Evolutionary conservation across 2,113 vertebrate species (phyloP).

Genomic region (Sebastes schlegelii): DNA sequence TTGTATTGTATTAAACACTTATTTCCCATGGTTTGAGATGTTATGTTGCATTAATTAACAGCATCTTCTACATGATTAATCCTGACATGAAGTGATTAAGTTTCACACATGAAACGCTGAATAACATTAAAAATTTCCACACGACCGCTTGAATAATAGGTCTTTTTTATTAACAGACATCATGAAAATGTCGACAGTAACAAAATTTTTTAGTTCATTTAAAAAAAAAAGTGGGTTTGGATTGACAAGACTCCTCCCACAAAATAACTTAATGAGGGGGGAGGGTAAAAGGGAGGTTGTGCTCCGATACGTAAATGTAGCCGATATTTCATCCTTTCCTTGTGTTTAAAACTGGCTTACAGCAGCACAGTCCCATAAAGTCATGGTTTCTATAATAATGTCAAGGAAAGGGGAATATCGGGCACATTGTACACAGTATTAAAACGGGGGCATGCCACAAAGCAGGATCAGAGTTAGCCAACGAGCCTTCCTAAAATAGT

Average conservation of each 20-base stretch:
- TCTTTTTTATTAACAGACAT: conserved; percentile 86
- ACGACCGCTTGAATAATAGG: conserved; percentile 71
- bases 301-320: conserved; percentile 54
- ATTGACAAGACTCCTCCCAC: conserved; percentile 86
- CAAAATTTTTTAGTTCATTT: conserved; percentile 81
- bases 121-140: neutral
- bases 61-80: neutral
- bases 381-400: neutral
- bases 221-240: conserved; percentile 77
- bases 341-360: conserved; percentile 19
- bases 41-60: neutral
- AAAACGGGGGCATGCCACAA: conserved; percentile 49
- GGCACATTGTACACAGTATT: conserved; percentile 33
- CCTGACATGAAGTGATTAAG: neutral
- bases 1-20: conserved; percentile 67
- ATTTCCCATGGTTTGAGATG: conserved; percentile 38
- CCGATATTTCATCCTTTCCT: conserved; percentile 44
- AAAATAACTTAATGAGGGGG: conserved; percentile 91
- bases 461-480: conserved; percentile 61
- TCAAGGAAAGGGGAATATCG: conserved; percentile 14
- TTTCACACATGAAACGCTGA: neutral
- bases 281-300: conserved; percentile 58
- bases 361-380: neutral
- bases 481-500: conserved; percentile 43
- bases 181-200: conserved; percentile 84